A percentile compares a stretch with the other conserved stretches of the same genome.
phyloP scores from a whole-genome alignment of 92 coral and sea anemone species.

The Actinernus sp. region DNA sequence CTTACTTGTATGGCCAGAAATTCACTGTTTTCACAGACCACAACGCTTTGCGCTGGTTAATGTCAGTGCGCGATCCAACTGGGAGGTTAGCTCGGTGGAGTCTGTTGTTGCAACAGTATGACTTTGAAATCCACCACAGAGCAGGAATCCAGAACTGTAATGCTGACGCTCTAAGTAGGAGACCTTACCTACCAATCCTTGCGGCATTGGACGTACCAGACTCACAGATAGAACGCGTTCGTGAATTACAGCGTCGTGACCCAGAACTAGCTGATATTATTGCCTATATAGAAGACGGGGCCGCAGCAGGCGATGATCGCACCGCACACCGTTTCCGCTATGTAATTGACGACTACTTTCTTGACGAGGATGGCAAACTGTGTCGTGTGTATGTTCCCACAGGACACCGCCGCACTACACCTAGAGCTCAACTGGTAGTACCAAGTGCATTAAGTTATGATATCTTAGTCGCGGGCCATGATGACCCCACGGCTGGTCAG shows the following conservation, averaged over 20 bases:
- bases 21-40: background rate
- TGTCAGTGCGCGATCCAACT: background rate
- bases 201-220: background rate
- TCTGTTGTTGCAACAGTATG: background rate
- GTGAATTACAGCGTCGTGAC: background rate
- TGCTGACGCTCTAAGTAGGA: too few species aligned
- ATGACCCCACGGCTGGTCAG: constrained; percentile 8
- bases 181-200: background rate
- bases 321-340: background rate
- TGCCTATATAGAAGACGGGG: background rate
- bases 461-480: background rate
- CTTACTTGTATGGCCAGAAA: background rate
- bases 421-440: background rate
- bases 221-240: background rate
- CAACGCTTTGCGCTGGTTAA: background rate
- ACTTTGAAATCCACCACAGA: too few species aligned
- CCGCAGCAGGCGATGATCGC: background rate
- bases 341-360: background rate
- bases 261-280: background rate
- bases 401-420: background rate
- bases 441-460: background rate
- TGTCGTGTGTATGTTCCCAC: background rate
- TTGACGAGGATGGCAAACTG: constrained; percentile 3
- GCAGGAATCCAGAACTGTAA: too few species aligned
- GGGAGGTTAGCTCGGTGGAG: background rate